Base-by-base conservation (phyloP, 2,888 invertebrate genomes). In the Phragmatobia fuliginosa region DNA sequence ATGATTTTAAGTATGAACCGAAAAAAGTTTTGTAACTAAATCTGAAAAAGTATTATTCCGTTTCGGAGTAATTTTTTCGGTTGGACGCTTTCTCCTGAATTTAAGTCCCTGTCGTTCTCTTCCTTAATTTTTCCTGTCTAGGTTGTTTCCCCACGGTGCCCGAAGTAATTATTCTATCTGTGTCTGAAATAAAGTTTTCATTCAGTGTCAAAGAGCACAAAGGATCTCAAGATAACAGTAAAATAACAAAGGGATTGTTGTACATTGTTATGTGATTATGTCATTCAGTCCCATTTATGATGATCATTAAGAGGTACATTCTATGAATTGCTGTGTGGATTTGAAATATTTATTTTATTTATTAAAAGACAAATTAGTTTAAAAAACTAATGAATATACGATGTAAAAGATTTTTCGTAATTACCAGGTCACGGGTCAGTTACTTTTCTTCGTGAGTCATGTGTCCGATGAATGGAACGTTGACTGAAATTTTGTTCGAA, bases 61-160 rank as follows among this genome's bases (percentile, higher is more conserved):
- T 65, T 62, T 70, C 66, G 72, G 73, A 83, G 76, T 77, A 80
- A 81, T 79, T 85, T 84, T 80, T 77, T 72, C 79, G 82, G 79
- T 80, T 75, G 77, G 71, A 65, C 71, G 82, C 74, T 64, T 72
- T 61, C 61, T 68, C 72, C 77, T 73, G 63, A 78, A 79, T 79
- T 75, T 64, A 74, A 74, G 67, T 70, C 68, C 36, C 71, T 71
- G 70, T 70, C 38, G 52, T 73, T 72, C 62, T 32, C 62, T 67
- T 71, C 56, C 63, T 76, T 70, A 69, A 65, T 73, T 76, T 75
- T 76, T 72, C 67, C 73, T 75, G 72, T 73, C 78, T 78, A 77
- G 73, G 66, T 67, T 75, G 62, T 78, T 78, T 71, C 72, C 74
- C 61, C 69, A 73, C 67, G 70, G 72, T 69, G 60, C 63, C 70